Evolutionary conservation across 2,113 vertebrate genomes (phyloP).

Genomic region (Columba livia): DNA sequence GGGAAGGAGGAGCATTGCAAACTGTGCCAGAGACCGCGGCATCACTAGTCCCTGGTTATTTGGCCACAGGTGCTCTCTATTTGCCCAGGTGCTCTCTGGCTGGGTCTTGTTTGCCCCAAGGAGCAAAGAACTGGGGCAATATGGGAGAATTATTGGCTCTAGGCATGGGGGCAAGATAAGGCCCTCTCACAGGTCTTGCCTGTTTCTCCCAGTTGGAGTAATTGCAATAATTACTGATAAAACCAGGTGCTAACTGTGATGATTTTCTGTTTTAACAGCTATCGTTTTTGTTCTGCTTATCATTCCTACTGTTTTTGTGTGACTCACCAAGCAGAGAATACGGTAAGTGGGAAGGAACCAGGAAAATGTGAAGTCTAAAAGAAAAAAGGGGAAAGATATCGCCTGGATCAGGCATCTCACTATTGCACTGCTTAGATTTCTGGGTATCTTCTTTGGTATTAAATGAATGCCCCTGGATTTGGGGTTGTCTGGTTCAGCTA

Average conservation of each 20-base stretch:
- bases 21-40: background rate
- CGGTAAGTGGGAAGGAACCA: background rate
- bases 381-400: background rate
- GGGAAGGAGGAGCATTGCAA: background rate
- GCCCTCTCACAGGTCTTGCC: background rate
- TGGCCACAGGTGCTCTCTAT: background rate
- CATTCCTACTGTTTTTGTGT: background rate
- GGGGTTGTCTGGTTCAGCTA: background rate
- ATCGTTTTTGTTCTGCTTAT: background rate
- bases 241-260: background rate
- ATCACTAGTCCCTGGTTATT: background rate
- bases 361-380: background rate
- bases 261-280: slow-evolving; percentile 21
- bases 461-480: background rate
- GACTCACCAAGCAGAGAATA: background rate
- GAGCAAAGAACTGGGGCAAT: background rate
- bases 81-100: background rate
- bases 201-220: background rate
- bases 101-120: background rate
- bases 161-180: background rate
- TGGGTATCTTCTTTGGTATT: background rate
- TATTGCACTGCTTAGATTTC: background rate
- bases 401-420: background rate
- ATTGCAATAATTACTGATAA: background rate
- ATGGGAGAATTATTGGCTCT: background rate